Evolutionary conservation across 2,113 vertebrate genomes (phyloP), one percentile per base, ranked within the genome.

Genomic region (Corythoichthys haematopterus): DNA sequence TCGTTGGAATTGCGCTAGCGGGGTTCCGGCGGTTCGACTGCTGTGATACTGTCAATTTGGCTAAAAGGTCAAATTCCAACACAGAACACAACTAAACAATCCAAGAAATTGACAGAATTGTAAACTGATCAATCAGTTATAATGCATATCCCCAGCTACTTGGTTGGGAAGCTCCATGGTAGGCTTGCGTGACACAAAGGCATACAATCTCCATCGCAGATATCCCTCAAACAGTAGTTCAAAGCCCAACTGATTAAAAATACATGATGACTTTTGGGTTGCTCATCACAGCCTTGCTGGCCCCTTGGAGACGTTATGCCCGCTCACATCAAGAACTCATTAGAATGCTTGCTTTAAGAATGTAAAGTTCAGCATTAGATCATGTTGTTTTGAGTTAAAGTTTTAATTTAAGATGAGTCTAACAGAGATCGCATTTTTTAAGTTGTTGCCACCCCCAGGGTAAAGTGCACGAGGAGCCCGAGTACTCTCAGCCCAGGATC

Each of bases 191-290:
- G 78, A 80, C 73, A 80, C 61, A 11, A 37, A 67, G 61, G 16
- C 70, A 75, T 80, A 58, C 79, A 69, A 83, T 78, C 65, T 79
- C 68, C 65, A 76, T 64, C 82, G 76, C 83, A 85, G 75, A 66
- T 61, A 70, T 79, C 65, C 65, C 45, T 66, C 63, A 66, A 43
- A 77, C 68, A 72, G 69, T 46, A 47, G 70, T 84, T 85, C 77
- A 84, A 84, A 84, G 79, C 16, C 2, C 48, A 16, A 59, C 70
- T 85, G 75, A 88, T 88, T 65, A 85, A 88, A 86, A 81, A 84
- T 83, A 75, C 70, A 87, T 81, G 71, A 76, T 79, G 68, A 66
- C 47, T 70, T 81, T 74, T 65, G 48, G 74, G 77, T 61, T 85
- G 73, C 84, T 80, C 67, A 68, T 76, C 80, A 76, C 58, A 81